Percentiles rank a stretch among this genome's conserved stretches.
Conservation (phyloP, 1,140 invertebrate species). For the Mesaphorura yosii region DNA sequence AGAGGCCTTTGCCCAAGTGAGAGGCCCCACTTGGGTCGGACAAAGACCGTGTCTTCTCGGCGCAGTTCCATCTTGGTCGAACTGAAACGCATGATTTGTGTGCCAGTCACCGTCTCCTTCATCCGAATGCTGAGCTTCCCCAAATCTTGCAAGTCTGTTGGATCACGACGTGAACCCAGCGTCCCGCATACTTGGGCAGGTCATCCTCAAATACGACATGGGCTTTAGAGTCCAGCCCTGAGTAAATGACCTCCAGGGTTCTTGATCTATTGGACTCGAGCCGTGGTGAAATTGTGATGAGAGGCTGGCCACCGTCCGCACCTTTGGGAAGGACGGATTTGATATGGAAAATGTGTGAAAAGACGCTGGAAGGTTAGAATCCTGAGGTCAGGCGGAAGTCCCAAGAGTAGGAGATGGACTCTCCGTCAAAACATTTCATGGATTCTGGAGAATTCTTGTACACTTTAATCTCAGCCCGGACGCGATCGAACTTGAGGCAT, state of each 20-base stretch:
- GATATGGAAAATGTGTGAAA: conserved; percentile 24
- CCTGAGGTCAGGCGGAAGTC: conserved; percentile 19
- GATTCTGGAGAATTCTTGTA: conserved; percentile 3
- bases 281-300: conserved; percentile 19
- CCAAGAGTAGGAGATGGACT: conserved; percentile 20
- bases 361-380: conserved; percentile 18
- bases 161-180: conserved; percentile 11
- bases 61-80: conserved; percentile 18
- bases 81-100: neutral
- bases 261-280: neutral
- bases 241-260: conserved; percentile 3
- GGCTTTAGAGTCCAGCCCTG: neutral
- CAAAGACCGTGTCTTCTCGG: conserved; percentile 5
- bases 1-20: conserved; percentile 24
- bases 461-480: conserved; percentile 25
- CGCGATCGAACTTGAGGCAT: conserved; percentile 19
- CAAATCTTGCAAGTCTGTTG: neutral
- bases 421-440: conserved; percentile 12
- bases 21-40: conserved; percentile 25
- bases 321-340: conserved; percentile 23
- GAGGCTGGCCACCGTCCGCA: conserved; percentile 14
- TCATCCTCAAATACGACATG: conserved; percentile 2
- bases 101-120: neutral
- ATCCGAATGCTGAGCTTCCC: neutral
- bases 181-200: conserved; percentile 1